These are phyloP conservation scores for Synergus laeviventris DNA, from an alignment of 2,888 invertebrate species.

Conservation along the genomic window DNA sequence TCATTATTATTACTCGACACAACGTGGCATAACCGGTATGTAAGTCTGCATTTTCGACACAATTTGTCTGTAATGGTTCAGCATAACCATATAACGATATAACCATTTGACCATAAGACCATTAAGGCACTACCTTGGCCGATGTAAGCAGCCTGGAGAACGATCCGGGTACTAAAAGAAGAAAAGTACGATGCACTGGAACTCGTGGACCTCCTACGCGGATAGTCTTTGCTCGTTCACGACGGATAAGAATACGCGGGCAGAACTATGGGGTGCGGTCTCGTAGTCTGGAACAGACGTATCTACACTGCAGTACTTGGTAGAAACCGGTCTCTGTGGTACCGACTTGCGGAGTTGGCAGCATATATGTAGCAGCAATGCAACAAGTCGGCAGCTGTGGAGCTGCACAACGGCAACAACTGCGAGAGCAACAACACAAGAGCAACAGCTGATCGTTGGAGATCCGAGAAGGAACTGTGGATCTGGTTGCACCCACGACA, in stretches of 20 bases:
- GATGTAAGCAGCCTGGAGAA: constrained; percentile 13
- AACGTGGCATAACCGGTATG: constrained; percentile 23
- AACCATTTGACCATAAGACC: not conserved
- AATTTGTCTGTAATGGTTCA: constrained; percentile 26
- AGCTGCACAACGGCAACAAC: not conserved
- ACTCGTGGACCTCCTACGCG: constrained; percentile 37
- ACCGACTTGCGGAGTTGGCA: not conserved
- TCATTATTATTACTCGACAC: constrained; percentile 19
- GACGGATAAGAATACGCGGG: constrained; percentile 17
- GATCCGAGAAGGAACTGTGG: constrained; percentile 20
- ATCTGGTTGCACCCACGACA: constrained; percentile 37
- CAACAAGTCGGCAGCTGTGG: constrained; percentile 22
- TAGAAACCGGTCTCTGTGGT: constrained; percentile 26
- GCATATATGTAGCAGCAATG: constrained; percentile 8
- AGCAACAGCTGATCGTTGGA: constrained; percentile 20
- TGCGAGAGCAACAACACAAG: not conserved
- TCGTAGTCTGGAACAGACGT: not conserved
- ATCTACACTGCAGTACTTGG: not conserved
- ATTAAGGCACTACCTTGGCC: constrained; percentile 12
- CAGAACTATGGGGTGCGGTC: constrained; percentile 32
- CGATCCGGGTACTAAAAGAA: constrained; percentile 14
- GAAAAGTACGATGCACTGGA: not conserved
- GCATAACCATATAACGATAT: not conserved
- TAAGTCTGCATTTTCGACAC: constrained; percentile 34
- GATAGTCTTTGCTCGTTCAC: constrained; percentile 18